phyloP scores from a whole-genome alignment of 2,888 invertebrate genomes.

The Tromatobia lineatoria region DNA sequence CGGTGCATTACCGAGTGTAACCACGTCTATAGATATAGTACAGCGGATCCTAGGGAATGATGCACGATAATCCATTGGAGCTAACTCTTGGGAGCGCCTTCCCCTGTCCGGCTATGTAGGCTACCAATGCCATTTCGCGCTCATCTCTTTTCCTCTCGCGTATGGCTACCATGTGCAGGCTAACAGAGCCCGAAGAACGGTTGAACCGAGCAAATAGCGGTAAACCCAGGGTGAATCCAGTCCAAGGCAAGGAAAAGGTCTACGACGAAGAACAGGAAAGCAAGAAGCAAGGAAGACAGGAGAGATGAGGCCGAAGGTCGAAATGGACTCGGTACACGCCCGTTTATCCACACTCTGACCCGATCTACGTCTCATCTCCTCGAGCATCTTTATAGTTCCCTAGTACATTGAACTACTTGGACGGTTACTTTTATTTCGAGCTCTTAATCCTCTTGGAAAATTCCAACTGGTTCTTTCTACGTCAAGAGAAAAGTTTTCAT shows the following conservation, averaged over 20 bases:
- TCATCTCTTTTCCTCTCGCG: conserved; percentile 51
- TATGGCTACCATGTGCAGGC: background rate
- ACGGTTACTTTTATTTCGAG: background rate
- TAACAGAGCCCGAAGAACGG: conserved; percentile 50
- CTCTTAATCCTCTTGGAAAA: background rate
- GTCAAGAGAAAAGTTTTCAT: no score
- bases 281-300: conserved; percentile 68
- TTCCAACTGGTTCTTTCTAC: background rate
- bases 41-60: conserved; percentile 56
- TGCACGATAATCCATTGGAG: conserved; percentile 69
- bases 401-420: background rate
- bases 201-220: conserved; percentile 76
- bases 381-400: background rate
- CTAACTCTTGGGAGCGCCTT: conserved; percentile 57
- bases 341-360: conserved; percentile 62
- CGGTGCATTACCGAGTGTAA: background rate
- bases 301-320: conserved; percentile 82
- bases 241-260: conserved; percentile 73
- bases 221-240: conserved; percentile 76
- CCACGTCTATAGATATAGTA: background rate
- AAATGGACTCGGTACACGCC: conserved; percentile 83
- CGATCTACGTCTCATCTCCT: conserved; percentile 59
- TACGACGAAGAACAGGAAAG: conserved; percentile 67
- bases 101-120: conserved; percentile 78
- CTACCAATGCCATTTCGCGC: conserved; percentile 82